phyloP scores from a whole-genome alignment of 37 sponge, comb jelly and placozoan genomes.

The Eunapius fragilis region DNA sequence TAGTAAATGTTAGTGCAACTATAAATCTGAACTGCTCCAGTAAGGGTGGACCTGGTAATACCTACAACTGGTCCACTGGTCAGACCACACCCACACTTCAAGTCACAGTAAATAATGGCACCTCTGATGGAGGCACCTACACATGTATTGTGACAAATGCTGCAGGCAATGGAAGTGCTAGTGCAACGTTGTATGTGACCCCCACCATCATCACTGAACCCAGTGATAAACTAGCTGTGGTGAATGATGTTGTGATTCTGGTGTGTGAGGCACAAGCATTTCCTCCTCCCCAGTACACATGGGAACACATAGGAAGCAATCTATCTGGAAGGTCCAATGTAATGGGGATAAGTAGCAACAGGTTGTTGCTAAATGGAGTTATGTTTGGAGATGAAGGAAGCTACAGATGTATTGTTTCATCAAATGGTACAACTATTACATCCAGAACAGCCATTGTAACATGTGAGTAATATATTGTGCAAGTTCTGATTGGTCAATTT shows the following conservation, averaged over 20 bases:
- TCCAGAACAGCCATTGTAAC: background rate
- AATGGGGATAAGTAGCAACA: background rate
- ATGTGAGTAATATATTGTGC: background rate
- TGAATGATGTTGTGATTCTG: background rate
- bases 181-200: slow-evolving; percentile 9
- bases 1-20: background rate
- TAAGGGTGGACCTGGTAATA: slow-evolving; percentile 49
- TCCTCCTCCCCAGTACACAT: slow-evolving; percentile 15
- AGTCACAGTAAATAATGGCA: no score
- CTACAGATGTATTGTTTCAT: background rate
- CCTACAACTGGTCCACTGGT: slow-evolving; percentile 36
- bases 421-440: background rate
- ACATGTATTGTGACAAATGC: slow-evolving; percentile 35
- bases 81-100: no score
- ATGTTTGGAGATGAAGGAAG: background rate
- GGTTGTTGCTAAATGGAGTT: slow-evolving; percentile 3
- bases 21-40: slow-evolving; percentile 44
- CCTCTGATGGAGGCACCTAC: slow-evolving; percentile 47
- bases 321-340: background rate
- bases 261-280: slow-evolving; percentile 16
- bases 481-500: no score
- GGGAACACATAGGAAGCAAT: slow-evolving; percentile 2
- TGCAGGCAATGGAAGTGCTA: slow-evolving; percentile 18
- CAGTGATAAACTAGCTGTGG: background rate
- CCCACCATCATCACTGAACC: slow-evolving; percentile 17